phyloP scores from a whole-genome alignment of 2,888 invertebrate genomes.

The Panorpa germanica region DNA sequence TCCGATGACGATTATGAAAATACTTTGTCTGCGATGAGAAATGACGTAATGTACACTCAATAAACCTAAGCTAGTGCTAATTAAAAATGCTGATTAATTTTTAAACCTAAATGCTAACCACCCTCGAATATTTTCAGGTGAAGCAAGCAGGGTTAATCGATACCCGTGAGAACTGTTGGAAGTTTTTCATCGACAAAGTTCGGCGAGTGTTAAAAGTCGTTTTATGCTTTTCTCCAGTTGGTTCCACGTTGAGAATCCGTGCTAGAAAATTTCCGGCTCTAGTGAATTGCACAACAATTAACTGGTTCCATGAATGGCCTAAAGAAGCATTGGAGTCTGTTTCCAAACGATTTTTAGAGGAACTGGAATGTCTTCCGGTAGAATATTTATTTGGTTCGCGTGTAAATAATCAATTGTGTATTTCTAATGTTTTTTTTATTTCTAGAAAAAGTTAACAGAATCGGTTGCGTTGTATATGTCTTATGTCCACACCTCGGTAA shows the following conservation, averaged over 20 bases:
- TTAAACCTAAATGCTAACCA: too few relatives aligned
- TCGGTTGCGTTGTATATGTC: constrained; percentile 84
- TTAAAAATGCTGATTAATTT: too few relatives aligned
- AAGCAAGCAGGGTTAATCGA: constrained; percentile 69
- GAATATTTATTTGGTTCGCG: constrained; percentile 13
- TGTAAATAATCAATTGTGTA: constrained; percentile 4
- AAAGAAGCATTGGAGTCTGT: constrained; percentile 80
- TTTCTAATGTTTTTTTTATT: constrained; percentile 9
- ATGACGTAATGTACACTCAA: too few relatives aligned
- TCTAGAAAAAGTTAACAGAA: constrained; percentile 35
- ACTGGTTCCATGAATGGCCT: constrained; percentile 98
- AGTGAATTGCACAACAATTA: constrained; percentile 80
- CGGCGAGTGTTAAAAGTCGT: constrained; percentile 58
- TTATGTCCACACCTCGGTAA: constrained; percentile 75
- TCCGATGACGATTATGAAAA: constrained; percentile 82
- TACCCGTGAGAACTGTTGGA: constrained; percentile 88
- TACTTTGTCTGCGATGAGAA: constrained; percentile 56
- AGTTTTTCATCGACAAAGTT: constrained; percentile 81
- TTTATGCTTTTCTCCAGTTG: constrained; percentile 93
- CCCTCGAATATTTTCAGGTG: too few relatives aligned
- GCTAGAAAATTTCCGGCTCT: constrained; percentile 88
- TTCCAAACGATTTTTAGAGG: constrained; percentile 62
- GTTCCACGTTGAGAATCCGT: constrained; percentile 67
- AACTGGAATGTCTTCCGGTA: constrained; percentile 58
- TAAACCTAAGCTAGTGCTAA: too few relatives aligned